A percentile compares a stretch with the other conserved stretches of the same genome.
These are phyloP conservation scores for Leucopsar rothschildi DNA, from an alignment of 2,113 vertebrate genomes.

Conservation along the genomic window DNA sequence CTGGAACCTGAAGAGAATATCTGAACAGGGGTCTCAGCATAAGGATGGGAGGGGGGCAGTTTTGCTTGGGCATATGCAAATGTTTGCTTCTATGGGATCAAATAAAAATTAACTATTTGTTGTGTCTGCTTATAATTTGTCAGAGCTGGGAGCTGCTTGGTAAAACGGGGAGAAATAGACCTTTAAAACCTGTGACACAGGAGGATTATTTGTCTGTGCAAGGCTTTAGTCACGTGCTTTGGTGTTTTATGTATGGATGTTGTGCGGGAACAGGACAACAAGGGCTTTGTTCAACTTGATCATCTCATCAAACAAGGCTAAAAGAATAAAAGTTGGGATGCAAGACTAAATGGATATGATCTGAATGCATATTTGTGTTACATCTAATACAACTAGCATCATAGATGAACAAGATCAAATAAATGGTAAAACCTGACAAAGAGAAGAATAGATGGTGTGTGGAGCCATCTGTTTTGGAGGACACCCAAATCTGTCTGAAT, in stretches of 20 bases:
- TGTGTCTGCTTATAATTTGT: constrained; percentile 23
- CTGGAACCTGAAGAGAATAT: constrained; percentile 61
- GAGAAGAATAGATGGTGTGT: constrained; percentile 97
- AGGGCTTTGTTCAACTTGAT: constrained; percentile 77
- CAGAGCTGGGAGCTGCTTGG: neutral
- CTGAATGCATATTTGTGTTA: constrained; percentile 84
- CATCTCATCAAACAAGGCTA: constrained; percentile 73
- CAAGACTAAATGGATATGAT: constrained; percentile 79
- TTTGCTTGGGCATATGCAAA: constrained; percentile 52
- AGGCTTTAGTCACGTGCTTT: constrained; percentile 45
- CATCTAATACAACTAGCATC: constrained; percentile 84
- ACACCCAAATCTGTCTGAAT: constrained; percentile 92
- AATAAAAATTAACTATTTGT: constrained; percentile 60
- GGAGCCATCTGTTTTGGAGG: constrained; percentile 99
- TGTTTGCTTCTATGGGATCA: constrained; percentile 25
- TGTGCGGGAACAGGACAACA: constrained; percentile 63
- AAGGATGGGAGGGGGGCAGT: constrained; percentile 30
- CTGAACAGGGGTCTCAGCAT: constrained; percentile 45
- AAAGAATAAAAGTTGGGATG: constrained; percentile 78
- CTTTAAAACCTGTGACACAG: constrained; percentile 21
- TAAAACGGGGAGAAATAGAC: neutral
- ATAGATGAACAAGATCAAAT: constrained; percentile 91
- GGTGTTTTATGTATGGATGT: constrained; percentile 45
- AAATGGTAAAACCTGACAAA: constrained; percentile 94
- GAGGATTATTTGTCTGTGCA: constrained; percentile 25